These are phyloP conservation scores for Conger conger DNA, from an alignment of 2,113 vertebrate species.

Conservation along the genomic window DNA sequence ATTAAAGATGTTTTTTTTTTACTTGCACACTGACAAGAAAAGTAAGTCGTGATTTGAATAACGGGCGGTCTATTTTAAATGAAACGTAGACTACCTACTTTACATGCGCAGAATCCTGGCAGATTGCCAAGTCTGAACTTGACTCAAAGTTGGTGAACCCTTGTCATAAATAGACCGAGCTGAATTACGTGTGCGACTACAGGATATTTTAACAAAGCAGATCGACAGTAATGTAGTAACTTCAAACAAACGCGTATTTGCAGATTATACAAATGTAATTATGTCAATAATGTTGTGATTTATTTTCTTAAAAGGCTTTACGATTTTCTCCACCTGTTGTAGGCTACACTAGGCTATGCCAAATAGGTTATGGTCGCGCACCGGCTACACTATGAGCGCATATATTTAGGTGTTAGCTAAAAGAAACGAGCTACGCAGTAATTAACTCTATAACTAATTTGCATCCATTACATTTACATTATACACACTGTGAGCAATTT, in stretches of 20 bases:
- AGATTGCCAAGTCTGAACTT: not conserved
- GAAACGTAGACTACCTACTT: not conserved
- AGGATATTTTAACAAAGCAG: not conserved
- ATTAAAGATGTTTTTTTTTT: not conserved
- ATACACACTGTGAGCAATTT: too few relatives aligned
- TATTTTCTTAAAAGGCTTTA: not conserved
- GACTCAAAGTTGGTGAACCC: not conserved
- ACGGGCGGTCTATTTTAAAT: not conserved
- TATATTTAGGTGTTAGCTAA: too few relatives aligned
- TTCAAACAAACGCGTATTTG: not conserved
- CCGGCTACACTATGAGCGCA: too few relatives aligned
- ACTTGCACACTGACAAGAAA: not conserved
- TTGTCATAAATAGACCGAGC: not conserved
- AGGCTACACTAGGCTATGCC: not conserved
- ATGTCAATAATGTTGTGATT: not conserved
- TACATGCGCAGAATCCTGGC: not conserved
- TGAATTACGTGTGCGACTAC: not conserved
- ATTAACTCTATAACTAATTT: too few relatives aligned
- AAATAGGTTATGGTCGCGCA: too few relatives aligned
- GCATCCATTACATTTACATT: too few relatives aligned
- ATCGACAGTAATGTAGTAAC: not conserved
- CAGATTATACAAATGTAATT: not conserved
- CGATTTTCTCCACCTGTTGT: not conserved
- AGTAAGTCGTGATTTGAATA: not conserved
- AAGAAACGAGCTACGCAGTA: too few relatives aligned